A percentile compares a stretch with the other conserved stretches of the same genome.
phyloP scores from a whole-genome alignment of 2,113 vertebrate genomes.

The Nipponia nippon region DNA sequence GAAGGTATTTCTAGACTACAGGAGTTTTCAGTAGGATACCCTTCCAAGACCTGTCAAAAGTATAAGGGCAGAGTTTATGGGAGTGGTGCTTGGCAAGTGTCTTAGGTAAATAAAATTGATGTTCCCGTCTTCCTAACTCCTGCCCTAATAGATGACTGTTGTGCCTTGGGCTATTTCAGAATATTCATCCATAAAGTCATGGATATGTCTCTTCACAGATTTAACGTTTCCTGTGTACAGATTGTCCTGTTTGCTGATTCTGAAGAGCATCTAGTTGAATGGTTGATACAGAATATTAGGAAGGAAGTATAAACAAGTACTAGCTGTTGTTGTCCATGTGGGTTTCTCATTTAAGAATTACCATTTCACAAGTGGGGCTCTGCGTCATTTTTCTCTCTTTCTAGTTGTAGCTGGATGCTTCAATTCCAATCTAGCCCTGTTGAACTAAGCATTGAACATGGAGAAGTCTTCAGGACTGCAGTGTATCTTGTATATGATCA shows the following conservation, averaged over 20 bases:
- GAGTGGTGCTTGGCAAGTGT: background rate
- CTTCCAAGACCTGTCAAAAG: background rate
- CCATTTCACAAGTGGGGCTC: background rate
- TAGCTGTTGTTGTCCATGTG: background rate
- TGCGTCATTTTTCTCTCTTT: background rate
- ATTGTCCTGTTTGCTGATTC: background rate
- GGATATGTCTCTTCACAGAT: background rate
- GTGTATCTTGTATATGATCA: accelerated
- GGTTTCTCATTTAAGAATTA: background rate
- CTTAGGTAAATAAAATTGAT: background rate
- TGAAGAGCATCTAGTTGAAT: background rate
- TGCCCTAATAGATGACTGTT: background rate
- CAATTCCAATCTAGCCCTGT: background rate
- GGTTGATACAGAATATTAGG: background rate
- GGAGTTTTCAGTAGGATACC: background rate
- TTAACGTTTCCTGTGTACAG: background rate
- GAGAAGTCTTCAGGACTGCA: background rate
- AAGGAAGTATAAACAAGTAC: background rate
- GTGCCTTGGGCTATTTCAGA: background rate
- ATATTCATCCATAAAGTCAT: background rate
- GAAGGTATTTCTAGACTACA: background rate
- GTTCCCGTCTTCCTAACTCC: background rate
- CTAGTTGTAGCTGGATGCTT: background rate
- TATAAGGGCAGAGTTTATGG: background rate
- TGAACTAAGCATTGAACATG: background rate